A percentile compares a stretch with the other conserved stretches of the same genome.
These are phyloP conservation scores for Dryococelus australis DNA, from an alignment of 2,888 invertebrate species.

Conservation along the genomic window DNA sequence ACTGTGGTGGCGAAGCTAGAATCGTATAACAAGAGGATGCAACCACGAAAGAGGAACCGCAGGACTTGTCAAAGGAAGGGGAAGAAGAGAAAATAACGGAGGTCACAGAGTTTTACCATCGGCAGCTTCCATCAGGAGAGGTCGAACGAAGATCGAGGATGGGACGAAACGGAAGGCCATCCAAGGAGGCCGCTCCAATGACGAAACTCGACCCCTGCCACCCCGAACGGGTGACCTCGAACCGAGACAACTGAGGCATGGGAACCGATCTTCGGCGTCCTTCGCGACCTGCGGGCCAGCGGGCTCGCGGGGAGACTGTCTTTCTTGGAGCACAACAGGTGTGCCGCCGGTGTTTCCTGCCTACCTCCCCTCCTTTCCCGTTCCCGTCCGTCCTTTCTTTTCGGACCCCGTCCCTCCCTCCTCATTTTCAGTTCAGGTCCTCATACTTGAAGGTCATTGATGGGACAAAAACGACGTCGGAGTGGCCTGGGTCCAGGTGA, in stretches of 20 bases:
- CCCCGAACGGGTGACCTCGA: not conserved
- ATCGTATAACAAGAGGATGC: no score
- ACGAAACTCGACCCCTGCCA: not conserved
- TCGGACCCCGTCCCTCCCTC: not conserved
- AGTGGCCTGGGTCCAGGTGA: not conserved
- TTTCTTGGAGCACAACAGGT: not conserved
- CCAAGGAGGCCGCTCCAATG: not conserved
- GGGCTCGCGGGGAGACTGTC: not conserved
- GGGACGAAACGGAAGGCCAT: no score
- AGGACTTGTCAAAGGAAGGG: no score
- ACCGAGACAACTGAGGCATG: not conserved
- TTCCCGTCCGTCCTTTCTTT: not conserved
- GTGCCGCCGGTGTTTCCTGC: not conserved
- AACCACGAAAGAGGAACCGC: no score
- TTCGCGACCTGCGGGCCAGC: no score
- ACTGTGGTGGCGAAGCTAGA: no score
- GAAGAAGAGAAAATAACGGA: no score
- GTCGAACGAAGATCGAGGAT: no score
- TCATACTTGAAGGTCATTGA: not conserved
- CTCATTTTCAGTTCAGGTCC: not conserved
- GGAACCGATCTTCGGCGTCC: no score
- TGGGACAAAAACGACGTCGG: no score
- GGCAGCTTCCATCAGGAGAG: no score
- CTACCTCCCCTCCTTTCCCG: not conserved
- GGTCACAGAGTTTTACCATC: no score